These are phyloP conservation scores for Pseudonaja textilis DNA, from an alignment of 2,113 vertebrate genomes.

Conservation along the genomic window DNA sequence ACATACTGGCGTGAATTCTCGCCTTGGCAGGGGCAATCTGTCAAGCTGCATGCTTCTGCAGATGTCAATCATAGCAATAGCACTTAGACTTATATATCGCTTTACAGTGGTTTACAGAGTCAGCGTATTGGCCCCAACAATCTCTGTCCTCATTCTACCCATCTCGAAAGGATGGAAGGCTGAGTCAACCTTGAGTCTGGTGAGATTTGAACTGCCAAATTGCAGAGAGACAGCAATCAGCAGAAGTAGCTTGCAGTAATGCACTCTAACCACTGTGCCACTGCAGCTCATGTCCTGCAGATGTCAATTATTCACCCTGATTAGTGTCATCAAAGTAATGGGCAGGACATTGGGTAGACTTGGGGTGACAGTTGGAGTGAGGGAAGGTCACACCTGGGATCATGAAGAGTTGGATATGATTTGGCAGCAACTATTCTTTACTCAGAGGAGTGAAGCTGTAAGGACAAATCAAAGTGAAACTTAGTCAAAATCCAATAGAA, in stretches of 20 bases:
- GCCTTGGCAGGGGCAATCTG: not conserved
- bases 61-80: not conserved
- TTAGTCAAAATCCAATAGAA: not conserved
- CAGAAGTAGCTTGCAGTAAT: too few relatives aligned
- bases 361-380: not conserved
- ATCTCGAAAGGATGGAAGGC: too few relatives aligned
- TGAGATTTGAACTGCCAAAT: too few relatives aligned
- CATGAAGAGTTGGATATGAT: not conserved
- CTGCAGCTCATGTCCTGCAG: too few relatives aligned
- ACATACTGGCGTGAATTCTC: not conserved
- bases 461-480: not conserved
- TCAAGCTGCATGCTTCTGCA: not conserved
- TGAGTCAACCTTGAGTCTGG: too few relatives aligned
- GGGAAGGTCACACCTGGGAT: not conserved
- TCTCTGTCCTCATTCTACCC: too few relatives aligned
- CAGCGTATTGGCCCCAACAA: too few relatives aligned
- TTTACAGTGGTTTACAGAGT: too few relatives aligned
- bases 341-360: not conserved
- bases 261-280: too few relatives aligned
- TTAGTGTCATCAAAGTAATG: not conserved
- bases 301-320: not conserved
- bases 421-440: not conserved
- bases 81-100: too few relatives aligned
- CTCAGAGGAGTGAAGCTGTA: not conserved
- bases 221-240: too few relatives aligned